Evolutionary conservation across 2,113 vertebrate species (phyloP).

Genomic region (Pyrgilauda ruficollis): DNA sequence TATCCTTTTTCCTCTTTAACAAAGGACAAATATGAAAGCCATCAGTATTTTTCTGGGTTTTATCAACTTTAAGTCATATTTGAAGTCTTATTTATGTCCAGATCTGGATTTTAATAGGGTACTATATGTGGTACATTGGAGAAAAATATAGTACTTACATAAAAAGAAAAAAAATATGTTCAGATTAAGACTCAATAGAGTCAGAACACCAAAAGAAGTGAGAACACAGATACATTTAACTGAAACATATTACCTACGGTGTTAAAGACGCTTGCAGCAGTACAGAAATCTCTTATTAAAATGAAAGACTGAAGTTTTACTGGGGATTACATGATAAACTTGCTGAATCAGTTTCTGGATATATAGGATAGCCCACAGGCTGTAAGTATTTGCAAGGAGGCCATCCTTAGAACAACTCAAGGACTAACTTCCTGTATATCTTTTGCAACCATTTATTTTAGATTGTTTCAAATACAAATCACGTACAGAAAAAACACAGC

Average conservation of each 20-base stretch:
- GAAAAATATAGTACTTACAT: neutral
- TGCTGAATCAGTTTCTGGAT: neutral
- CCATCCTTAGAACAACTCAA: neutral
- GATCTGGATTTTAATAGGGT: neutral
- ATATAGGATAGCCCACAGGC: neutral
- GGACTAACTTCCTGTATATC: neutral
- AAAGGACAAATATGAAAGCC: neutral
- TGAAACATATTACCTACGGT: neutral
- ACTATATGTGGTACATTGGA: neutral
- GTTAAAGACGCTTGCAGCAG: neutral
- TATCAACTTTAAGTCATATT: neutral
- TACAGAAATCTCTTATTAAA: neutral
- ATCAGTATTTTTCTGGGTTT: neutral
- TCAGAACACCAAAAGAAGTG: neutral
- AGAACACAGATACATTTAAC: neutral
- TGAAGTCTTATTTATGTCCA: neutral
- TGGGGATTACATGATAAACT: neutral
- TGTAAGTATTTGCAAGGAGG: neutral
- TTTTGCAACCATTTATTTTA: neutral
- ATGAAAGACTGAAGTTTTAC: neutral
- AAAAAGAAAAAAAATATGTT: neutral
- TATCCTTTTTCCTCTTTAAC: neutral
- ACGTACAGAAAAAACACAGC: neutral
- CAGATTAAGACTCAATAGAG: neutral
- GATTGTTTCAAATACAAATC: neutral